A percentile compares a stretch with the other conserved stretches of the same genome.
Evolutionary conservation across 2,888 invertebrate species (phyloP).

Genomic region (Brenthis hecate): DNA sequence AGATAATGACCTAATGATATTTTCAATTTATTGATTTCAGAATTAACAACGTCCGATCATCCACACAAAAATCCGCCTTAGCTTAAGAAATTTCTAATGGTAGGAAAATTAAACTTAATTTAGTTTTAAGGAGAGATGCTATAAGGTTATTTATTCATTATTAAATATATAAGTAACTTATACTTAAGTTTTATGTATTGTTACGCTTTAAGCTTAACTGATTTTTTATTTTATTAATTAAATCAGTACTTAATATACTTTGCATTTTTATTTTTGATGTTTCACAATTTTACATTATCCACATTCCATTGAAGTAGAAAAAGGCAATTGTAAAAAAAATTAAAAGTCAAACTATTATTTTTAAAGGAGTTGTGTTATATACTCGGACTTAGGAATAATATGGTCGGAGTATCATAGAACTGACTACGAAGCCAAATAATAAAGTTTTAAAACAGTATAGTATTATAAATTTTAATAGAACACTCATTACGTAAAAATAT

Average conservation of each 20-base stretch:
- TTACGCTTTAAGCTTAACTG: slow-evolving; percentile 23
- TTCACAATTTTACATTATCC: neutral
- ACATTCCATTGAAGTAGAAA: too few species aligned
- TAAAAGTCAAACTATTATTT: too few species aligned
- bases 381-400: too few species aligned
- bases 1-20: neutral
- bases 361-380: too few species aligned
- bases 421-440: too few species aligned
- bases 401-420: too few species aligned
- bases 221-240: slow-evolving; percentile 28
- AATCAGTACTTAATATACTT: slow-evolving; percentile 37
- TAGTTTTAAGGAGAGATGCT: slow-evolving; percentile 28
- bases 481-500: too few species aligned
- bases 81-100: slow-evolving; percentile 22
- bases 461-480: too few species aligned
- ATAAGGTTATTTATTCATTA: slow-evolving; percentile 31
- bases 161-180: slow-evolving; percentile 19
- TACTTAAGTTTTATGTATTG: slow-evolving; percentile 28
- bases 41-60: slow-evolving; percentile 15
- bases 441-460: too few species aligned
- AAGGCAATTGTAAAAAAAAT: too few species aligned
- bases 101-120: slow-evolving; percentile 30
- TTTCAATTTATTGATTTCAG: slow-evolving; percentile 35
- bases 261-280: slow-evolving; percentile 10
- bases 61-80: slow-evolving; percentile 36